Percentiles rank a stretch among this genome's conserved stretches.
phyloP scores from a whole-genome alignment of 2,113 vertebrate genomes.

The Drymodes brunneopygia region DNA sequence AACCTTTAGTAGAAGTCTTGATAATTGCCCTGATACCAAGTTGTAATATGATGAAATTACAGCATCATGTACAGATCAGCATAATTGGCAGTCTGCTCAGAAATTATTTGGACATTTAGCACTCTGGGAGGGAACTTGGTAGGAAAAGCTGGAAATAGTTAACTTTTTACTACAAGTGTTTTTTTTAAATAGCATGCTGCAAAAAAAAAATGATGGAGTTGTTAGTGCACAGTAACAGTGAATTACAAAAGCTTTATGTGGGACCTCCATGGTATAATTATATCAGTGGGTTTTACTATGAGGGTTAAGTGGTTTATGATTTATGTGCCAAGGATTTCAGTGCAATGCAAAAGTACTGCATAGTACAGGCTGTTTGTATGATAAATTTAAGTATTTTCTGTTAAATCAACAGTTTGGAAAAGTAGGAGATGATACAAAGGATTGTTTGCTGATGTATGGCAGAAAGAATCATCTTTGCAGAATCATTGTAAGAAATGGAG shows the following conservation, averaged over 20 bases:
- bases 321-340: background rate
- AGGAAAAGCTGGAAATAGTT: background rate
- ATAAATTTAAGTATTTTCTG: background rate
- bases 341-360: background rate
- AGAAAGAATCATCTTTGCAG: background rate
- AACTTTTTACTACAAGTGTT: background rate
- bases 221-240: background rate
- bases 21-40: background rate
- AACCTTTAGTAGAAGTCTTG: background rate
- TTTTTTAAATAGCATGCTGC: background rate
- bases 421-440: background rate
- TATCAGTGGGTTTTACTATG: background rate
- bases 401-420: background rate
- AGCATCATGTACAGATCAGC: background rate
- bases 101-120: background rate
- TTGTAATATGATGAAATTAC: background rate
- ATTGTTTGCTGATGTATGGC: background rate
- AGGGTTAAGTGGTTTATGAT: background rate
- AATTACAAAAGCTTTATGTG: background rate
- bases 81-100: background rate
- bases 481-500: background rate
- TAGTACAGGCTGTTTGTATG: background rate
- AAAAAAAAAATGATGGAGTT: background rate
- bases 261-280: background rate
- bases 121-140: background rate